These are phyloP conservation scores for Lycophotia porphyrea DNA, from an alignment of 2,888 invertebrate species.

Conservation along the genomic window DNA sequence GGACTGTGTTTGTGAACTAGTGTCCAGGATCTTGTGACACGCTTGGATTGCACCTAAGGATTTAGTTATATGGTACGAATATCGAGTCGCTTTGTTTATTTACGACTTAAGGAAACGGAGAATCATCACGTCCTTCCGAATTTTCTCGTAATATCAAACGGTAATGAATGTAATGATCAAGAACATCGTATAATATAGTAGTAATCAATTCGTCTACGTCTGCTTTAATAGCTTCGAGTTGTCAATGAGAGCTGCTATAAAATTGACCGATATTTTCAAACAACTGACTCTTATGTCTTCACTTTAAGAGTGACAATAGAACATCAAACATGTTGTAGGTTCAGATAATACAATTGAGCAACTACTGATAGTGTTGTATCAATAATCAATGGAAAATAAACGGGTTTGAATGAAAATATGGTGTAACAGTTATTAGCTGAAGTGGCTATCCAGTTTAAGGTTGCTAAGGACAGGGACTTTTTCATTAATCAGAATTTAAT, in stretches of 20 bases:
- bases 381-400: conserved; percentile 70
- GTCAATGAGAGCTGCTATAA: conserved; percentile 68
- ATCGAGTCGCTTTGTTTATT: conserved; percentile 79
- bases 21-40: conserved; percentile 70
- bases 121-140: conserved; percentile 41
- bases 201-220: conserved; percentile 56
- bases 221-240: conserved; percentile 64
- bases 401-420: conserved; percentile 63
- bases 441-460: conserved; percentile 50
- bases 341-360: conserved; percentile 69
- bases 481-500: conserved; percentile 42
- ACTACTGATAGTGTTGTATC: conserved; percentile 67
- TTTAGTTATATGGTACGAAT: conserved; percentile 74
- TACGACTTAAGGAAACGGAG: conserved; percentile 53
- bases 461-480: conserved; percentile 38
- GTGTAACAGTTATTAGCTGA: conserved; percentile 43
- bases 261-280: conserved; percentile 48
- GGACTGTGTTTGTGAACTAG: conserved; percentile 72
- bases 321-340: conserved; percentile 34
- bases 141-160: conserved; percentile 32
- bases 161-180: conserved; percentile 60
- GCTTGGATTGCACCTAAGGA: conserved; percentile 80
- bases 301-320: conserved; percentile 63
- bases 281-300: conserved; percentile 58
- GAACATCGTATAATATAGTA: conserved; percentile 44